Conservation (phyloP, 2,888 invertebrate species). For the Teleogryllus oceanicus region DNA sequence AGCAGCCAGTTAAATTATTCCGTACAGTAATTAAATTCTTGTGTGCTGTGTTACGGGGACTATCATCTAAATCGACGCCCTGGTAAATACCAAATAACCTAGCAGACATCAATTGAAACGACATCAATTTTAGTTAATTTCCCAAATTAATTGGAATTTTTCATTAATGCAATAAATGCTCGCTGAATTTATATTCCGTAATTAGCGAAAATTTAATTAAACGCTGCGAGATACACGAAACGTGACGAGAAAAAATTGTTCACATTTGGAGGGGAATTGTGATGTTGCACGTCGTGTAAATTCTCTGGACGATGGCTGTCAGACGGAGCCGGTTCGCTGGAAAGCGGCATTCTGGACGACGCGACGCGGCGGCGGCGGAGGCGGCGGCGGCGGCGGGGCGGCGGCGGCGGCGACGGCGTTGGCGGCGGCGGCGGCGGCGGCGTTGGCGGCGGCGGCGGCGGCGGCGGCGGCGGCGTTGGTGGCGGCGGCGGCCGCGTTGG, state of each 20-base stretch:
- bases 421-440: too few species aligned
- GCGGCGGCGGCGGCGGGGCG: too few species aligned
- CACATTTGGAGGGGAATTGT: constrained; percentile 18
- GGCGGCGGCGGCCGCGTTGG: too few species aligned
- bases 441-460: too few species aligned
- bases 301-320: too few species aligned
- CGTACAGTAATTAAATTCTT: not conserved
- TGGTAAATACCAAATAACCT: not conserved
- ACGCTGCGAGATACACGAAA: not conserved
- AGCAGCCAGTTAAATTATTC: too few species aligned
- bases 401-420: too few species aligned
- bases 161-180: constrained; percentile 18
- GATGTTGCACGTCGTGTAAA: not conserved
- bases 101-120: constrained; percentile 6
- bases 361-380: too few species aligned
- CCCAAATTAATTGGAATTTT: constrained; percentile 4
- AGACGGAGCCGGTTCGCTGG: too few species aligned
- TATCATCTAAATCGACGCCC: constrained; percentile 8
- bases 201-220: constrained; percentile 9
- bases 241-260: constrained; percentile 4
- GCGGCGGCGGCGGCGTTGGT: too few species aligned
- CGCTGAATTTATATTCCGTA: constrained; percentile 18
- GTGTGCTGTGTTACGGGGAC: not conserved
- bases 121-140: constrained; percentile 3
- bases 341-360: too few species aligned